These are phyloP conservation scores for Apoda limacodes DNA, from an alignment of 2,888 invertebrate species.

Conservation along the genomic window DNA sequence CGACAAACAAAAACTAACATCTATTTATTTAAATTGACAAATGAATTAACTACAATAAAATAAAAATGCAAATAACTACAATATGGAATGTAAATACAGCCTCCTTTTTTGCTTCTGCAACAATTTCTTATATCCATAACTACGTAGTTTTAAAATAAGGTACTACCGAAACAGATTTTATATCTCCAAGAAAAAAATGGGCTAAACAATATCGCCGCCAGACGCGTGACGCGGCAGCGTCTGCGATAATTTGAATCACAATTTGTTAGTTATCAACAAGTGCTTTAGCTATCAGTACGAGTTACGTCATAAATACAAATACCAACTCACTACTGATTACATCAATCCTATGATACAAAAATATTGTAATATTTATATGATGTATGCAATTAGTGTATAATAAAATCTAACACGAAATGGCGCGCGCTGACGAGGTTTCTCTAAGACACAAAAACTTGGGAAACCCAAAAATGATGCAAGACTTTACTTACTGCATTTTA, in stretches of 20 bases:
- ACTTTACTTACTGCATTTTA: no score
- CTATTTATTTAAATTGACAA: constrained; percentile 25
- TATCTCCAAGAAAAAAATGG: no score
- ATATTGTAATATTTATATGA: constrained; percentile 56
- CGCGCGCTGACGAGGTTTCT: constrained; percentile 61
- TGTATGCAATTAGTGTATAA: no score
- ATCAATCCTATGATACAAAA: constrained; percentile 64
- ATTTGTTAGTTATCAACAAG: constrained; percentile 38
- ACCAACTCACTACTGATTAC: constrained; percentile 62
- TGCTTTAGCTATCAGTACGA: constrained; percentile 38
- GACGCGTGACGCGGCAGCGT: constrained; percentile 51
- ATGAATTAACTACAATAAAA: constrained; percentile 38
- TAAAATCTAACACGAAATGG: constrained; percentile 36
- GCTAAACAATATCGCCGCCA: constrained; percentile 42
- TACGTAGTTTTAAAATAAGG: no score
- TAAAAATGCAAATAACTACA: constrained; percentile 41
- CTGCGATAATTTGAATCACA: constrained; percentile 38
- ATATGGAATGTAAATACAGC: constrained; percentile 50
- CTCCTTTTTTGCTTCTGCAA: constrained; percentile 20
- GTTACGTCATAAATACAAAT: constrained; percentile 47
- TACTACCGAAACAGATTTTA: no score
- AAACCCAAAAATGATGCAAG: no score
- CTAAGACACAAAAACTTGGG: no score
- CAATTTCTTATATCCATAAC: no score
- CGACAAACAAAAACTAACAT: constrained; percentile 46